Percentiles rank a stretch among this genome's conserved stretches.
phyloP scores from a whole-genome alignment of 2,113 vertebrate genomes.

The Tenrec ecaudatus region DNA sequence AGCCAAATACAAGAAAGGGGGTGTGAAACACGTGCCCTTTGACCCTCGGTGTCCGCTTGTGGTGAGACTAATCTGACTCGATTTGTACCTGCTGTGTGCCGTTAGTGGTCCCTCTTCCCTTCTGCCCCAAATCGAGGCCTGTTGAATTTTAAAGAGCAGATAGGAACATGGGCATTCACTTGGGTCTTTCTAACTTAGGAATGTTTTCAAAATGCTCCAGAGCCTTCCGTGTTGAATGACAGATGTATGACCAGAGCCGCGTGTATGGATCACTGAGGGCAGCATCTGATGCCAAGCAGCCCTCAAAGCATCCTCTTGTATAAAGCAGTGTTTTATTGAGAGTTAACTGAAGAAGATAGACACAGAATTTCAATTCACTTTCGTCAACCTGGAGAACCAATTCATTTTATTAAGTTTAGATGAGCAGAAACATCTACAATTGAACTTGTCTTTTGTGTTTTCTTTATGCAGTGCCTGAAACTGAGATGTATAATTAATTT shows the following conservation, averaged over 20 bases:
- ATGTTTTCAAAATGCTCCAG: background rate
- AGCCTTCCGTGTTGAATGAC: background rate
- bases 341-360: background rate
- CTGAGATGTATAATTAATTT: background rate
- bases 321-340: constrained; percentile 9
- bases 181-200: background rate
- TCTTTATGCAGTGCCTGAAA: background rate
- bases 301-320: constrained; percentile 12
- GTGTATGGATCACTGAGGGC: background rate
- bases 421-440: background rate
- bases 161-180: background rate
- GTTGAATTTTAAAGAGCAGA: constrained; percentile 23
- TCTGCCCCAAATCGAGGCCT: background rate
- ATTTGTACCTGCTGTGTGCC: background rate
- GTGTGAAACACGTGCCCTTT: background rate
- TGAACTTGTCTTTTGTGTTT: background rate
- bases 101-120: background rate
- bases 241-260: background rate
- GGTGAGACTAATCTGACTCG: background rate
- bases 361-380: constrained; percentile 21
- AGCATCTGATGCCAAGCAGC: background rate
- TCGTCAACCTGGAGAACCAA: background rate
- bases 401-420: background rate
- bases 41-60: constrained; percentile 12
- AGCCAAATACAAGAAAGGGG: constrained; percentile 29